phyloP scores from a whole-genome alignment of 2,113 vertebrate genomes.

The Tachysurus vachellii region DNA sequence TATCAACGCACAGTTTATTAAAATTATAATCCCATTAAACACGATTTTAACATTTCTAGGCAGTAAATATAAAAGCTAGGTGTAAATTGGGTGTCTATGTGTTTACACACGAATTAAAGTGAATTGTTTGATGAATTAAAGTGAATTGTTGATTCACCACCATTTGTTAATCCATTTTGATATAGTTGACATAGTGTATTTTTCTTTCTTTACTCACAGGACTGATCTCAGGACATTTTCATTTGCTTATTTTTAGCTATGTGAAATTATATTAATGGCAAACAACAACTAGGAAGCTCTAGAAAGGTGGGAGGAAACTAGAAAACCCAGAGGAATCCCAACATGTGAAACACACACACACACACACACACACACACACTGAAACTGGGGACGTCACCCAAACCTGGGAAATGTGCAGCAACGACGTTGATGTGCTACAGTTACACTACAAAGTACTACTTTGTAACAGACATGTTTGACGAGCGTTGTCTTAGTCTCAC shows the following conservation, averaged over 20 bases:
- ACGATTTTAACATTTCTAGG: not conserved
- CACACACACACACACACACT: too few species aligned
- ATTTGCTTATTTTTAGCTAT: rapidly evolving
- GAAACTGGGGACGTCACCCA: not conserved
- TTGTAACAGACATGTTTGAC: not conserved
- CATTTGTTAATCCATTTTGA: not conserved
- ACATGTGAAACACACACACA: not conserved
- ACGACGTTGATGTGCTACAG: not conserved
- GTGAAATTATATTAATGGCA: not conserved
- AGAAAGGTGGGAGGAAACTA: not conserved
- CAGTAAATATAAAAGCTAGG: not conserved
- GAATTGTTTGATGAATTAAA: not conserved
- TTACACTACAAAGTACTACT: too few species aligned
- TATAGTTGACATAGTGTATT: not conserved
- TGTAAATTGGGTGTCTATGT: too few species aligned
- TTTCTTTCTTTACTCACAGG: not conserved
- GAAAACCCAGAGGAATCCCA: not conserved
- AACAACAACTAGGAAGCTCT: not conserved
- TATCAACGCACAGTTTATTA: not conserved
- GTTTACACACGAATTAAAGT: too few species aligned
- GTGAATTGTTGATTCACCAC: not conserved
- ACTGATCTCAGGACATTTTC: not conserved
- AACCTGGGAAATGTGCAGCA: not conserved
- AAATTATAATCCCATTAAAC: not conserved
- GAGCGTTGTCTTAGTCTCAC: not conserved